Evolutionary conservation across 2,113 vertebrate species (phyloP), one percentile per base, ranked within the genome.

Genomic region (Phainopepla nitens): DNA sequence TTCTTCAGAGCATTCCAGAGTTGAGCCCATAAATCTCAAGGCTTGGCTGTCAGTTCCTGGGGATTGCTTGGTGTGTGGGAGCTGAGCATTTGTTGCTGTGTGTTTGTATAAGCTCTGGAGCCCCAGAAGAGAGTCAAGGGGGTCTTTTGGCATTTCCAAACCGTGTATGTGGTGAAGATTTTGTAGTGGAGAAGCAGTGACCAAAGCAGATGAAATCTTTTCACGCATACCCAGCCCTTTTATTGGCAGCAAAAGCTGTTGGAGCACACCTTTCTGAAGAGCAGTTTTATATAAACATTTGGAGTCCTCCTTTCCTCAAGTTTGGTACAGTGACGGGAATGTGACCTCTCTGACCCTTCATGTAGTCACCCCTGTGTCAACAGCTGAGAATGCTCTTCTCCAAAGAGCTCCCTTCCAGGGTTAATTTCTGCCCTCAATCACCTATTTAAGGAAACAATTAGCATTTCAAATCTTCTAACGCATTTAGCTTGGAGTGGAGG

Each of bases 381-480:
- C 62, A 92, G 82, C 51, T 35, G 76, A 36, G 77, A 79, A 22
- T 25, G 35, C 58, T 85, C 15, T 53, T 71, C 58, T 82, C 50
- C 58, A 73, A 15, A 31, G n/a, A 33, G 58, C 20, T 58, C 66
- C 75, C 0, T 68, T 71, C 33, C 39, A 39, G 62, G 31, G 53
- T 91, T 62, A 65, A 29, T 44, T 87, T 93, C 87, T 86, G n/a
- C 65, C 45, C 23, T 86, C 50, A 36, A 1, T 83, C 10, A 1
- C 47, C 29, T 88, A 14, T 78, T 93, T 78, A 90, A 91, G 79
- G 79, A 87, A 72, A 91, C 76, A 58, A 93, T 92, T 20, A 73
- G 19, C 68, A 73, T 94, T 92, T 88, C n/a, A 94, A 73, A 29
- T 87, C 75, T 89, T 68, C 45, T 61, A 35, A 1, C 31, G 1